These are phyloP conservation scores for Zaprionus kolodkinae DNA, from an alignment of 1,140 invertebrate species.

Conservation along the genomic window DNA sequence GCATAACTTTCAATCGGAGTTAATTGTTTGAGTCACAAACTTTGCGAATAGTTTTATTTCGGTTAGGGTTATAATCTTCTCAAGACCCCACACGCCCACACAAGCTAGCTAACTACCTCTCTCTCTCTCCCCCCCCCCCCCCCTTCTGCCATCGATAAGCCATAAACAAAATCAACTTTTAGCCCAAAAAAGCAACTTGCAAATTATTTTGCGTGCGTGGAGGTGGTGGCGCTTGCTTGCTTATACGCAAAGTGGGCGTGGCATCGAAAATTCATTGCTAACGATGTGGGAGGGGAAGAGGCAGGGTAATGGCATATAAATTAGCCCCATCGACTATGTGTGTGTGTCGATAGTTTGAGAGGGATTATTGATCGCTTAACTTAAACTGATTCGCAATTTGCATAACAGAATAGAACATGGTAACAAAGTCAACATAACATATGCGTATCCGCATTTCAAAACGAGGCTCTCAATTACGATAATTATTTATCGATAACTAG, in stretches of 20 bases:
- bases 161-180: slow-evolving; percentile 46
- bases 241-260: slow-evolving; percentile 22
- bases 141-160: not conserved
- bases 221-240: not conserved
- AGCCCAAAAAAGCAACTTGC: slow-evolving; percentile 32
- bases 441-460: slow-evolving; percentile 1
- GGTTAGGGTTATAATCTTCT: slow-evolving; percentile 6
- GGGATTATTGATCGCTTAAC: slow-evolving; percentile 42
- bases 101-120: not conserved
- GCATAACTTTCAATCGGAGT: slow-evolving; percentile 78
- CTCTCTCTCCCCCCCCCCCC: not conserved
- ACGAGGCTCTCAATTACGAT: slow-evolving; percentile 10
- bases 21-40: slow-evolving; percentile 75
- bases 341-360: slow-evolving; percentile 15
- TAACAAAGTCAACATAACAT: slow-evolving; percentile 8
- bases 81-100: not conserved
- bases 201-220: slow-evolving; percentile 40
- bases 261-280: slow-evolving; percentile 20
- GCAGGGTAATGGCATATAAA: slow-evolving; percentile 31
- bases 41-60: slow-evolving; percentile 48
- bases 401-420: slow-evolving; percentile 22
- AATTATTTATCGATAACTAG: slow-evolving; percentile 16
- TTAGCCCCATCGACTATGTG: slow-evolving; percentile 2
- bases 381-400: slow-evolving; percentile 21
- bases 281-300: not conserved